phyloP scores from a whole-genome alignment of 2,888 invertebrate genomes.

The Caenorhabditis panamensis region DNA sequence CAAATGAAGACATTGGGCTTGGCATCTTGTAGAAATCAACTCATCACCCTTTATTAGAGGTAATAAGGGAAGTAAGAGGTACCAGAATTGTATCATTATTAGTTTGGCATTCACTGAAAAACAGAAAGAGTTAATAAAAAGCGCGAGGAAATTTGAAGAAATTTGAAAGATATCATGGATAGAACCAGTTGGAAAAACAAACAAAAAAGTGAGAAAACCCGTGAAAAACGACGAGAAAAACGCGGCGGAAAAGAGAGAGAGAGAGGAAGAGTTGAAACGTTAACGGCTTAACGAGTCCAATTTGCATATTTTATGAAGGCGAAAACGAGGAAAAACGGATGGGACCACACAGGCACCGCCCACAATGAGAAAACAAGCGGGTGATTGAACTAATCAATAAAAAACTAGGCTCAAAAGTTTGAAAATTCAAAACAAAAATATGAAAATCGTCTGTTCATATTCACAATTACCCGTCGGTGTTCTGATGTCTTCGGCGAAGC shows the following conservation, averaged over 20 bases:
- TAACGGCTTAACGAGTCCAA: slow-evolving; percentile 54
- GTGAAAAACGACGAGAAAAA: not conserved
- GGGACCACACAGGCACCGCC: slow-evolving; percentile 7
- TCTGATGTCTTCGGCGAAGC: not conserved
- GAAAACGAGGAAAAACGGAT: not conserved
- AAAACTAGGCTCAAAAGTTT: no score
- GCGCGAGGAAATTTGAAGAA: not conserved
- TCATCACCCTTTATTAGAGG: slow-evolving; percentile 56
- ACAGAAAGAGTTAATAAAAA: no score
- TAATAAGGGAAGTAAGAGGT: not conserved
- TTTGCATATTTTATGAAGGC: slow-evolving; percentile 54
- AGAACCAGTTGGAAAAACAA: no score
- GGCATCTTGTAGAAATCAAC: slow-evolving; percentile 75
- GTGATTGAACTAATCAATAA: no score
- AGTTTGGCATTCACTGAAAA: not conserved
- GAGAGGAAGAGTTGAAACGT: slow-evolving; percentile 17
- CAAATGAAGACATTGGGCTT: slow-evolving; percentile 76
- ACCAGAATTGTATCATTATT: no score
- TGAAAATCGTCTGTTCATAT: not conserved
- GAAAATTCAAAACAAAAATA: not conserved
- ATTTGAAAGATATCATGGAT: not conserved
- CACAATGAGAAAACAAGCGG: not conserved
- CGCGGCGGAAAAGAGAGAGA: slow-evolving; percentile 11
- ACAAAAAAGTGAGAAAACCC: slow-evolving; percentile 2
- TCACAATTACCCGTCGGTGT: not conserved